phyloP scores from a whole-genome alignment of 2,888 invertebrate species.

The Phengaris arion region DNA sequence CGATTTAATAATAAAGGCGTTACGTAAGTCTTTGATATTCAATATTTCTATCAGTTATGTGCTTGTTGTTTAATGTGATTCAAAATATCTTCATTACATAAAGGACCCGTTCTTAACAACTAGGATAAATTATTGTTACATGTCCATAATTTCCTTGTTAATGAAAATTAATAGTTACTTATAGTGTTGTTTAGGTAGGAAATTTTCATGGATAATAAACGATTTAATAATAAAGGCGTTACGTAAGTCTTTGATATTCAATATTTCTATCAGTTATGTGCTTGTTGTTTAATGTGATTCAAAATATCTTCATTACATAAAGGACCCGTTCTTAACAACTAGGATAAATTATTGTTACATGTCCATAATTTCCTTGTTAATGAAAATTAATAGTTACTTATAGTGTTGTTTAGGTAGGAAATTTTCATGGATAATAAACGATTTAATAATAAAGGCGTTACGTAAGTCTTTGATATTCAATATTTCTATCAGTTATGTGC shows the following conservation, averaged over 20 bases:
- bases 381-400: too few relatives aligned
- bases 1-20: background rate
- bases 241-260: conserved; percentile 3
- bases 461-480: conserved; percentile 8
- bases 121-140: too few relatives aligned
- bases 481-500: conserved; percentile 10
- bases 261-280: conserved; percentile 10
- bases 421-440: background rate
- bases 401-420: too few relatives aligned
- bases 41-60: conserved; percentile 6
- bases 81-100: background rate
- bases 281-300: conserved; percentile 12
- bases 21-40: conserved; percentile 1
- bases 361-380: too few relatives aligned
- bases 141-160: too few relatives aligned
- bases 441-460: background rate
- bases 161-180: too few relatives aligned
- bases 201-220: background rate
- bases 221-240: background rate
- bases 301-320: background rate
- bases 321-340: too few relatives aligned
- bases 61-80: conserved; percentile 15
- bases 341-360: too few relatives aligned
- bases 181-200: too few relatives aligned
- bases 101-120: too few relatives aligned